Evolutionary conservation across 2,888 invertebrate genomes (phyloP), one percentile per base, ranked within the genome.

Genomic region (Onchidella celtica): DNA sequence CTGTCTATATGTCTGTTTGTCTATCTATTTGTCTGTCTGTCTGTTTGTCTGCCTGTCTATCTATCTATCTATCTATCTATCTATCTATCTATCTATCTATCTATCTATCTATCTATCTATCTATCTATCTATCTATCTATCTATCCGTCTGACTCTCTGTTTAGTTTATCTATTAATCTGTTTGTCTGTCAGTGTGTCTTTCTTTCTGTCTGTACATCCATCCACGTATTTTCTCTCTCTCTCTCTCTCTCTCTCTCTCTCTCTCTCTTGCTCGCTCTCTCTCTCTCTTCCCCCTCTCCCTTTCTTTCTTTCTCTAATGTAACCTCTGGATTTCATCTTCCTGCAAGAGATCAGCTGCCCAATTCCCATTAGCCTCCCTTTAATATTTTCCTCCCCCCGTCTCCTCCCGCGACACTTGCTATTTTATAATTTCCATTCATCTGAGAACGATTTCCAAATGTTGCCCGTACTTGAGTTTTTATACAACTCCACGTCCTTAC

Each of bases 51-150:
- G 27, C 61, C 70, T 57, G 57, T 24, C 57, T 70, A 32, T 78
- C 70, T 69, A 38, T 70, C 61, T 78, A 70, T 47, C 36, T 73
- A 65, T 79, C 72, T 47, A 32, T 65, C 63, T 79, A 65, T 65
- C 55, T 73, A 65, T 72, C 72, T 79, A 72, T 79, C 79, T 65
- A 63, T 73, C 79, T 79, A 72, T 72, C 65, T 65, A 47, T 72
- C 63, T 72, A 40, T 79, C 72, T 73, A 70, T 70, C 72, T 72
- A 70, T 63, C 72, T 61, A 29, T 79, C 72, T 79, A 63, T 63
- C 72, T 72, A 34, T 77, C 68, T 77, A 55, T 77, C 68, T 77
- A 29, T 76, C 66, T 66, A 27, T 76, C 47, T 55, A n/a, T 66
- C 55, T 66, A 4, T 66, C 34, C n/a, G 2, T 47, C 76, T 76